Evolutionary conservation across 2,113 vertebrate species (phyloP).

Genomic region (Monarcha castaneiventris): DNA sequence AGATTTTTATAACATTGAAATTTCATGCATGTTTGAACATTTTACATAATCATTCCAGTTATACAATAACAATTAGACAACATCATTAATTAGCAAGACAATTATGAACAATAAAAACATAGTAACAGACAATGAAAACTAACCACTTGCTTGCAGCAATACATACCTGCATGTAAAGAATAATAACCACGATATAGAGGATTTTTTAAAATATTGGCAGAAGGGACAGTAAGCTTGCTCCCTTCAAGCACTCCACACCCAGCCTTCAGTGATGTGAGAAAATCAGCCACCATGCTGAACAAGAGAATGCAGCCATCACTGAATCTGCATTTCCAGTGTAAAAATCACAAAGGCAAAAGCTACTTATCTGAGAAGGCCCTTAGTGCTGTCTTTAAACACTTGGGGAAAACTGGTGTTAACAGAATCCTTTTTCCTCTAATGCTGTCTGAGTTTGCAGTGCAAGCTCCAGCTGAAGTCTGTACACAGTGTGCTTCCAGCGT

Average conservation of each 20-base stretch:
- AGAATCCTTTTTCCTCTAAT: neutral
- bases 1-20: neutral
- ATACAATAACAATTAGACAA: neutral
- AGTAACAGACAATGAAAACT: neutral
- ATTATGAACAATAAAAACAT: neutral
- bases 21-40: neutral
- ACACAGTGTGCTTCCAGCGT: neutral
- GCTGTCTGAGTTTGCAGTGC: neutral
- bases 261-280: neutral
- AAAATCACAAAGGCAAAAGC: neutral
- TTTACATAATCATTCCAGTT: neutral
- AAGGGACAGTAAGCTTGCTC: neutral
- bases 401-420: neutral
- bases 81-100: neutral
- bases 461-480: neutral
- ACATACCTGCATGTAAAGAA: neutral
- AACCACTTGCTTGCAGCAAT: neutral
- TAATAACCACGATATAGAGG: neutral
- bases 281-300: neutral
- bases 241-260: neutral
- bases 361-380: neutral
- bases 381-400: neutral
- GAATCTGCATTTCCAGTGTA: neutral
- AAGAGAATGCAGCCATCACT: neutral
- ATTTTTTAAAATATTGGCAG: neutral